phyloP scores from a whole-genome alignment of 2,888 invertebrate species.

The Ernsta delagoae region DNA sequence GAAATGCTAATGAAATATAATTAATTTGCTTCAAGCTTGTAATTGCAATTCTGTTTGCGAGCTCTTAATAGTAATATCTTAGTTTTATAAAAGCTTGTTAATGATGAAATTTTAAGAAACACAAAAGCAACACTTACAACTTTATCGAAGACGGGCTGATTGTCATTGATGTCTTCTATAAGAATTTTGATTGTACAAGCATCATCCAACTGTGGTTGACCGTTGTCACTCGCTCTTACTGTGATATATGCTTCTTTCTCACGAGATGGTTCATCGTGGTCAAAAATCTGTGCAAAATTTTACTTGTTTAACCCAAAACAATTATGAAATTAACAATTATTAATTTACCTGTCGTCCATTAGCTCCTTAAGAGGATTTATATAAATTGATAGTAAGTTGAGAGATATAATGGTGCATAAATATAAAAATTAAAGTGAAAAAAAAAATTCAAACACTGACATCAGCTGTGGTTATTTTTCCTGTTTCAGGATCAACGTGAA shows the following conservation, averaged over 20 bases:
- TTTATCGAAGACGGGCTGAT: conserved; percentile 92
- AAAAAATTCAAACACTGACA: conserved; percentile 69
- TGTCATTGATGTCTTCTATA: conserved; percentile 97
- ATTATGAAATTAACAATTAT: not conserved
- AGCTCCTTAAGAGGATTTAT: not conserved
- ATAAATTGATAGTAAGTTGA: not conserved
- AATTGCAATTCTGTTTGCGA: not conserved
- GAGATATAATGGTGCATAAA: not conserved
- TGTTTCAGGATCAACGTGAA: conserved; percentile 90
- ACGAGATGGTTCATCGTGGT: conserved; percentile 94
- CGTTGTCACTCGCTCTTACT: conserved; percentile 96
- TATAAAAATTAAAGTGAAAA: not conserved
- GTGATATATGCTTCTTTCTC: conserved; percentile 94
- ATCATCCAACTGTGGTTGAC: conserved; percentile 94
- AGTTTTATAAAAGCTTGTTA: not conserved
- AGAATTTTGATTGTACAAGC: conserved; percentile 97
- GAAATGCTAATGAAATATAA: not conserved
- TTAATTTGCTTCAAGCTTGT: not conserved
- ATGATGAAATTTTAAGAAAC: not conserved
- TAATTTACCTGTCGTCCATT: conserved; percentile 41
- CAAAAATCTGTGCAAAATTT: conserved; percentile 86
- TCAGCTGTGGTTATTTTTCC: conserved; percentile 91
- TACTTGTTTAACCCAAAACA: conserved; percentile 13
- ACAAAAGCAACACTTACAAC: conserved; percentile 83
- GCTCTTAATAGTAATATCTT: too few relatives aligned